Conservation (phyloP, 2,888 invertebrate species). For the Drosophila anceps region DNA sequence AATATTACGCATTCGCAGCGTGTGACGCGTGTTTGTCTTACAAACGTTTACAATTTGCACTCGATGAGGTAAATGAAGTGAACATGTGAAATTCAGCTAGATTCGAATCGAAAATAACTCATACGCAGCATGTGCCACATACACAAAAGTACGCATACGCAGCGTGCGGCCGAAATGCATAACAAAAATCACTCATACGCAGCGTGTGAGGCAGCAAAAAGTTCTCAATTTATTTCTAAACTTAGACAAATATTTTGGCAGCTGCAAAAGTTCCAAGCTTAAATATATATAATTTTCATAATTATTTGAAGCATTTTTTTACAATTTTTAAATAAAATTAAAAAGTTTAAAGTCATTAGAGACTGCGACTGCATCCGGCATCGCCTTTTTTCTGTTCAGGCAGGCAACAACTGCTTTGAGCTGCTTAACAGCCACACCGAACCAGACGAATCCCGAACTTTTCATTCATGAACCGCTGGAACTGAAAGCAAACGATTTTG, state of each 20-base stretch:
- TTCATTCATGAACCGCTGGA: constrained; percentile 51
- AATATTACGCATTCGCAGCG: constrained; percentile 67
- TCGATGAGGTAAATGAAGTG: not conserved
- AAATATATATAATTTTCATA: not conserved
- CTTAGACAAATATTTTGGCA: not conserved
- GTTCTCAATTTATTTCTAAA: not conserved
- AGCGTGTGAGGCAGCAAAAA: not conserved
- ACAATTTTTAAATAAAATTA: not conserved
- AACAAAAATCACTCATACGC: constrained; percentile 12
- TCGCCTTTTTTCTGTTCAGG: constrained; percentile 18
- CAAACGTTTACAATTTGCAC: not conserved
- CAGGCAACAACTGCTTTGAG: constrained; percentile 63
- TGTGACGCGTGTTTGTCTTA: constrained; percentile 28
- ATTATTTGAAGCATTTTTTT: not conserved
- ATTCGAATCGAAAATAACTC: not conserved
- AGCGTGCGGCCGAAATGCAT: not conserved
- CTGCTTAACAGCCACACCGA: constrained; percentile 56
- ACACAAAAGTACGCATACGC: constrained; percentile 31
- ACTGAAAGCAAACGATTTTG: not conserved
- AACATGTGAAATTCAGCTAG: not conserved
- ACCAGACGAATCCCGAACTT: constrained; percentile 62
- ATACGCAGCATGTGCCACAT: not conserved
- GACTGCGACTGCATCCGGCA: constrained; percentile 25
- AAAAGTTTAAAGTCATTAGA: constrained; percentile 4
- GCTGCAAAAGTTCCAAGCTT: not conserved